Evolutionary conservation across 2,888 invertebrate species (phyloP).

Genomic region (Tiliacea citrago): DNA sequence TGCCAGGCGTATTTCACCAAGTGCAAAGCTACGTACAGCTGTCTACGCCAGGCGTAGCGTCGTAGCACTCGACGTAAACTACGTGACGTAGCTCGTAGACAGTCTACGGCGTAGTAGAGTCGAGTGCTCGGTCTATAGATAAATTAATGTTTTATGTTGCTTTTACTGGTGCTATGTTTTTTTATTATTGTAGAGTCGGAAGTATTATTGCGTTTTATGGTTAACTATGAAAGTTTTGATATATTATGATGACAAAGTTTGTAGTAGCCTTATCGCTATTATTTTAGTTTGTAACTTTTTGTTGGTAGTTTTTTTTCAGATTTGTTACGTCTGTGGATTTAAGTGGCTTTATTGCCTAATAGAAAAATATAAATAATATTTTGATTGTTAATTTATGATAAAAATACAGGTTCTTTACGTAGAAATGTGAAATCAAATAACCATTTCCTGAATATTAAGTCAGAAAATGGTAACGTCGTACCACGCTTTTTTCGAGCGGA

Average conservation of each 20-base stretch:
- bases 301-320: background rate
- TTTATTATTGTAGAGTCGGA: slow-evolving; percentile 23
- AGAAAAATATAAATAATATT: too few relatives aligned
- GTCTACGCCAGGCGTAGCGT: slow-evolving; percentile 76
- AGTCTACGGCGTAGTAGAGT: slow-evolving; percentile 80
- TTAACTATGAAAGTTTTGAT: slow-evolving; percentile 36
- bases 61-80: slow-evolving; percentile 80
- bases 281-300: background rate
- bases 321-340: background rate
- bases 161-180: slow-evolving; percentile 39
- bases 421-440: background rate
- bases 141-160: slow-evolving; percentile 61
- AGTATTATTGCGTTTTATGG: slow-evolving; percentile 45
- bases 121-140: slow-evolving; percentile 59
- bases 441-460: background rate
- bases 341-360: background rate
- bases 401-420: background rate
- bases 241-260: background rate
- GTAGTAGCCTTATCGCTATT: slow-evolving; percentile 3
- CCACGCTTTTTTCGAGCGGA: too few relatives aligned
- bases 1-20: slow-evolving; percentile 4
- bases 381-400: background rate
- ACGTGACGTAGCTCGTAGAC: slow-evolving; percentile 80
- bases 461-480: too few relatives aligned
- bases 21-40: slow-evolving; percentile 56